Conservation (phyloP, 2,888 invertebrate genomes). For the Limnephilus rhombicus region DNA sequence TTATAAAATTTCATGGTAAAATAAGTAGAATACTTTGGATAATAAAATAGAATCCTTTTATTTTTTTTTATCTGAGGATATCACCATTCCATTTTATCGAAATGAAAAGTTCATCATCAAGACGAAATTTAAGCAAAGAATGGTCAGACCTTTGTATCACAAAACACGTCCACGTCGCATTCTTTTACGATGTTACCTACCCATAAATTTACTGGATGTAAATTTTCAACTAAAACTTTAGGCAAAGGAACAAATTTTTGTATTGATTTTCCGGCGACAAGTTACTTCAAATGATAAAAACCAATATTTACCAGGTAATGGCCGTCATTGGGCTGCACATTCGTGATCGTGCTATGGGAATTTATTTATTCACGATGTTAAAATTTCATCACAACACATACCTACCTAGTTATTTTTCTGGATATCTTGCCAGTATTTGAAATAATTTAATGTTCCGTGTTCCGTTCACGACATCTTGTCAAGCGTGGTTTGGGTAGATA, state of each 20-base stretch:
- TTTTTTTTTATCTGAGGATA: too few relatives aligned
- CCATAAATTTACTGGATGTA: too few relatives aligned
- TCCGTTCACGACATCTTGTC: background rate
- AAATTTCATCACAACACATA: background rate
- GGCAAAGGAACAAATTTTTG: background rate
- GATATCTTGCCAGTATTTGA: background rate
- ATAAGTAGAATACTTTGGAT: too few relatives aligned
- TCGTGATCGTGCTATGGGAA: background rate
- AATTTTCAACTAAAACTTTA: background rate
- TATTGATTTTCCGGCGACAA: background rate
- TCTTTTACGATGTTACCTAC: too few relatives aligned
- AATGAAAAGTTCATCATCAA: too few relatives aligned
- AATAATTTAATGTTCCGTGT: background rate
- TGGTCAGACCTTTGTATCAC: too few relatives aligned
- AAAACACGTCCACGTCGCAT: too few relatives aligned
- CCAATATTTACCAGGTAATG: background rate
- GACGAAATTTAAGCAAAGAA: too few relatives aligned
- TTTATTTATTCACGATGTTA: background rate
- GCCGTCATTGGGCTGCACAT: background rate
- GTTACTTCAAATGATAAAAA: background rate
- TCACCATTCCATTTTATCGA: too few relatives aligned
- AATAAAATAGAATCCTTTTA: too few relatives aligned
- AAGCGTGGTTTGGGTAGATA: background rate
- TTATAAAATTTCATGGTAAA: too few relatives aligned
- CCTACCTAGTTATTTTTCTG: background rate